Base-by-base conservation (phyloP, 2,888 invertebrate species). In the Acanthacorydalis orientalis region DNA sequence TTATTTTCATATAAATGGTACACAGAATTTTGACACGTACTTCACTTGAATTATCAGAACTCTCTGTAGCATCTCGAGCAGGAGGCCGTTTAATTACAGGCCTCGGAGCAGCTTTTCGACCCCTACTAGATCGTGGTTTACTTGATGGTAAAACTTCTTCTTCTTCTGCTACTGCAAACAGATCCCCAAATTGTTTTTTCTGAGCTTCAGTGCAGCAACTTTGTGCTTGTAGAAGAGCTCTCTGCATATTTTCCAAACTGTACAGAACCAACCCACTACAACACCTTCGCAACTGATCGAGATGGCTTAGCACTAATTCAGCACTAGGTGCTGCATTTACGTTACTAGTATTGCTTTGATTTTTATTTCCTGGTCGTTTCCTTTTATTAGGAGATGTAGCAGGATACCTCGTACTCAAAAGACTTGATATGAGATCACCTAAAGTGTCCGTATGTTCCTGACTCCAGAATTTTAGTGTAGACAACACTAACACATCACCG, bases 381-480 rank as follows among this genome's bases (percentile, higher is more conserved):
- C 90, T 74, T 64, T 92, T 93, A 60, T 87, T 90, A 7, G 92
- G 92, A 53, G 87, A 87, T 33, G 87, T 85, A 49, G 83, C 83
- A 47, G 89, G 88, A 65, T 86, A 88, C 59, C 87, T 75, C 51
- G 83, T 83, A 60, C 80, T 85, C 59, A 89, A 70, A 50, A 89
- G 68, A 56, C 79, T 79, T 44, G 84, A 81, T 50, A 89, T 76
- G 53, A 88, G 70, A 66, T 88, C 88, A 6, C 80, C 85, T 50
- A 88, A 75, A 64, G 86, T 87, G 57, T 92, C 91, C 59, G 93
- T 89, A 59, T 83, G 82, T 58, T 90, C 87, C 58, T 89, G 84
- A 65, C 89, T 92, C 96, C 92, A 97, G 67, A 86, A 88, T 59
- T 91, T 85, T 53, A 97, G 69, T 37, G 90, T 80, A 4, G 95